Conservation (phyloP, 53 echinoderm and acorn worm species). For the Henricia sp. region DNA sequence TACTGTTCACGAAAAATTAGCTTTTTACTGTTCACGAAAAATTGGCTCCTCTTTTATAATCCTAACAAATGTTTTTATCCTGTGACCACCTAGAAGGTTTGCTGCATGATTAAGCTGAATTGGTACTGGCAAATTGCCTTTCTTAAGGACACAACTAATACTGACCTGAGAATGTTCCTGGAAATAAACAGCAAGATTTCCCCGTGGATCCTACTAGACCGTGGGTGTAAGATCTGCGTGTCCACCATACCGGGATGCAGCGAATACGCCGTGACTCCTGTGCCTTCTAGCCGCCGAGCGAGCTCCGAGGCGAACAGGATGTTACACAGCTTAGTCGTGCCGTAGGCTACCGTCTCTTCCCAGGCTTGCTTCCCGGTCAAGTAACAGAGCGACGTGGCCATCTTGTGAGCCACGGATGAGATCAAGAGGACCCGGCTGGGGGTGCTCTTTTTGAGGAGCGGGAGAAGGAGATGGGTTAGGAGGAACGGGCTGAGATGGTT, state of each 20-base stretch:
- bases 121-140: too few species aligned
- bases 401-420: slow-evolving; percentile 73
- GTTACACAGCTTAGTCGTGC: slow-evolving; percentile 78
- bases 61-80: too few species aligned
- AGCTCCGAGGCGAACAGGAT: slow-evolving; percentile 84
- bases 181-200: neutral
- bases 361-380: slow-evolving; percentile 20
- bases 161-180: slow-evolving; percentile 36
- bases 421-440: slow-evolving; percentile 90
- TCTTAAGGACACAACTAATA: neutral
- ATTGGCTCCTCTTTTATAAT: too few species aligned
- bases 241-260: slow-evolving; percentile 77
- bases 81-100: too few species aligned
- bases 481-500: slow-evolving; percentile 90
- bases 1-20: too few species aligned
- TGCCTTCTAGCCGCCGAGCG: slow-evolving; percentile 68
- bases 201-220: slow-evolving; percentile 28
- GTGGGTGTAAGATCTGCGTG: slow-evolving; percentile 36
- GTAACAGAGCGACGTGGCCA: slow-evolving; percentile 33
- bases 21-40: too few species aligned
- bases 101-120: too few species aligned
- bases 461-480: slow-evolving; percentile 80
- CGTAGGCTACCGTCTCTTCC: slow-evolving; percentile 48
- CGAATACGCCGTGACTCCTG: slow-evolving; percentile 81
- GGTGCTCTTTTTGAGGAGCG: slow-evolving; percentile 73